phyloP scores from a whole-genome alignment of 2,888 invertebrate genomes.

The Pecten maximus region DNA sequence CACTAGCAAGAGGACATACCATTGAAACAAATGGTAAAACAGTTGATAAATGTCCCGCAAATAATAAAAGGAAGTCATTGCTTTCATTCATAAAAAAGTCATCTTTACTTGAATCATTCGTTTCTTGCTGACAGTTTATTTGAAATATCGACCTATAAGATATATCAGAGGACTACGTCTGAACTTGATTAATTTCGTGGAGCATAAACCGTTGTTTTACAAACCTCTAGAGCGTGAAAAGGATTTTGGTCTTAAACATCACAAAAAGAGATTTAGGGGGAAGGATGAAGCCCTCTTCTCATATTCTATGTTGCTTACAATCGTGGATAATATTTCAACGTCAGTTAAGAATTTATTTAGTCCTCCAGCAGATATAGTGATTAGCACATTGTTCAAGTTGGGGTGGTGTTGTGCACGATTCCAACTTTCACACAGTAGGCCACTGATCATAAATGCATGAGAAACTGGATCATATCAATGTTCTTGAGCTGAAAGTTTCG shows the following conservation, averaged over 20 bases:
- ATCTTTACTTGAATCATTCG: no score
- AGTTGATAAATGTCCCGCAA: no score
- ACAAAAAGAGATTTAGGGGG: slow-evolving; percentile 53
- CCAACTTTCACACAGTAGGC: slow-evolving; percentile 38
- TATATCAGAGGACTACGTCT: no score
- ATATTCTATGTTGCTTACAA: slow-evolving; percentile 39
- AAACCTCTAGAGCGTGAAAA: slow-evolving; percentile 56
- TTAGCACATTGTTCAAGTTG: slow-evolving; percentile 54
- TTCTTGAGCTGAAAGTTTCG: slow-evolving; percentile 54
- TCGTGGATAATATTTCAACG: slow-evolving; percentile 55
- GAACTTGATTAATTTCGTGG: no score
- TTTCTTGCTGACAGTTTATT: no score
- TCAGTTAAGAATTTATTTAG: neutral
- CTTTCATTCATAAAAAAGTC: no score
- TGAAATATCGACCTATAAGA: no score
- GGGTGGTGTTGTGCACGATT: slow-evolving; percentile 44
- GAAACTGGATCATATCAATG: slow-evolving; percentile 47
- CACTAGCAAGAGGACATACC: no score
- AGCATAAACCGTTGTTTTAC: slow-evolving; percentile 53
- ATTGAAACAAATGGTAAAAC: no score
- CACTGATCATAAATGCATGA: slow-evolving; percentile 51
- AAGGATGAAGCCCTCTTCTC: slow-evolving; percentile 45
- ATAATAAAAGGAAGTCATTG: no score
- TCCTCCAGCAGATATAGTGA: slow-evolving; percentile 29
- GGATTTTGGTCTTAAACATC: slow-evolving; percentile 43